Percentiles rank a stretch among this genome's conserved stretches.
Evolutionary conservation across 2,113 vertebrate genomes (phyloP).

Genomic region (Mustela nigripes): DNA sequence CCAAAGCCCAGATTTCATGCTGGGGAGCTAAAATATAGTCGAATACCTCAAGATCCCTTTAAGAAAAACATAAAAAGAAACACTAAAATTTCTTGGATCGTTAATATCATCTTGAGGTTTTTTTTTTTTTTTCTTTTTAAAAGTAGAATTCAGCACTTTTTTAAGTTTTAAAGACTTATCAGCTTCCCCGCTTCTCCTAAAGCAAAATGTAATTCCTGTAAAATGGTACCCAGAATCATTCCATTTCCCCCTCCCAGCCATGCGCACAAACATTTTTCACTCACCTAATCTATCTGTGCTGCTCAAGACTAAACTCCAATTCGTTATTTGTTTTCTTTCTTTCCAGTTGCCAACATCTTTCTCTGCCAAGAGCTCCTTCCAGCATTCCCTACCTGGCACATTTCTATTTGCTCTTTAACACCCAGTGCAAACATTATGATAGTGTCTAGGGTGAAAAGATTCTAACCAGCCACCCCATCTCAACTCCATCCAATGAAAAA

Average conservation of each 20-base stretch:
- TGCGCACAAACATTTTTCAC: not conserved
- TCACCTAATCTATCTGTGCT: not conserved
- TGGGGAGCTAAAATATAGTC: not conserved
- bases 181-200: not conserved
- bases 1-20: not conserved
- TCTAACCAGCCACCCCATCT: not conserved
- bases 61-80: not conserved
- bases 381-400: not conserved
- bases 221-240: not conserved
- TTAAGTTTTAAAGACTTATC: not conserved
- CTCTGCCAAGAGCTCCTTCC: not conserved
- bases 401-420: not conserved
- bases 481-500: not conserved
- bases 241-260: accelerated
- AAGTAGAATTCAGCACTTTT: not conserved
- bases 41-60: not conserved
- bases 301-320: not conserved
- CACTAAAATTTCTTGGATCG: not conserved
- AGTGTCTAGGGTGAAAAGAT: not conserved
- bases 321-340: not conserved
- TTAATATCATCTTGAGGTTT: not conserved
- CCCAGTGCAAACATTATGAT: not conserved
- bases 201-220: not conserved
- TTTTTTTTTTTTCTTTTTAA: not conserved
- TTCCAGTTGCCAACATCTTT: not conserved